Conservation (phyloP, 2,113 vertebrate genomes). For the Anoura caudifer region DNA sequence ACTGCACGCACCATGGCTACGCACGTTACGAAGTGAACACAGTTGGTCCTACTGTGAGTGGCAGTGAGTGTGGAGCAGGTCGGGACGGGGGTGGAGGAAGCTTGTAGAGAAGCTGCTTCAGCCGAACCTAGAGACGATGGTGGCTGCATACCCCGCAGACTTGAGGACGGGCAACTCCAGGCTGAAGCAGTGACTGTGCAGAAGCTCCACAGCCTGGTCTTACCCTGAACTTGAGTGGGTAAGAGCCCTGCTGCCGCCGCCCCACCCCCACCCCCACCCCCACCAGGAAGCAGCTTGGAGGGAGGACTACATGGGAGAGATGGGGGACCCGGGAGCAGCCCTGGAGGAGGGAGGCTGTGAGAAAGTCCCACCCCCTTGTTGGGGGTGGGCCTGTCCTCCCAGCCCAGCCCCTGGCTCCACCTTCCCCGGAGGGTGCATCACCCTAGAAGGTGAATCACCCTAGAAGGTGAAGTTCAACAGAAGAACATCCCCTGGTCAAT, state of each 20-base stretch:
- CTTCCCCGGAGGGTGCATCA: neutral
- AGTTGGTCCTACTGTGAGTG: accelerated
- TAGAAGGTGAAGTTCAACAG: neutral
- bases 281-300: neutral
- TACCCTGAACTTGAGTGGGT: neutral
- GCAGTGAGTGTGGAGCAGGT: accelerated
- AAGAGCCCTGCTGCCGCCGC: neutral
- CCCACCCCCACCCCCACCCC: too few relatives aligned
- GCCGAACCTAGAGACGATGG: neutral
- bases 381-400: neutral
- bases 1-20: neutral
- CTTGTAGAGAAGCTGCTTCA: neutral
- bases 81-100: too few relatives aligned
- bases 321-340: neutral
- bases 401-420: accelerated
- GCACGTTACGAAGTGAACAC: accelerated
- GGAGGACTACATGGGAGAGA: neutral
- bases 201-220: neutral
- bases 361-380: too few relatives aligned
- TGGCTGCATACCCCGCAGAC: neutral
- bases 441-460: neutral
- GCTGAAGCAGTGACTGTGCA: neutral
- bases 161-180: neutral
- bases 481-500: neutral
- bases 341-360: accelerated